These are phyloP conservation scores for Cerastis leucographa DNA, from an alignment of 2,888 invertebrate genomes.

Conservation along the genomic window DNA sequence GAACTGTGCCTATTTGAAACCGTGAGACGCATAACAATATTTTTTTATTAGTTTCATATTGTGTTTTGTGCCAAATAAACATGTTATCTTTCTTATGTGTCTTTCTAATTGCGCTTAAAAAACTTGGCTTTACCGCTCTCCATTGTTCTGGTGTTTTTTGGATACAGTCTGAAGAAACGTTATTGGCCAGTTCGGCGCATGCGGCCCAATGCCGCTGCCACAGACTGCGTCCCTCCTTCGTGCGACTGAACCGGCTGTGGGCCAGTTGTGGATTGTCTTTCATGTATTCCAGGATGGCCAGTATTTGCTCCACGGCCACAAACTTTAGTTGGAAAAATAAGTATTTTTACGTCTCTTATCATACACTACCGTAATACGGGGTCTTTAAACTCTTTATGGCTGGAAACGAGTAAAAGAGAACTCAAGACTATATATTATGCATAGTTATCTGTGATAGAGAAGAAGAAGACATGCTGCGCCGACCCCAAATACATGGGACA, in stretches of 20 bases:
- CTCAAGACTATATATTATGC: too few species aligned
- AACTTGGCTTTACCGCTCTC: slow-evolving; percentile 10
- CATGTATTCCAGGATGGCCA: slow-evolving; percentile 28
- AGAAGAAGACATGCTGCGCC: too few species aligned
- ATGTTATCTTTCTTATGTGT: too few species aligned
- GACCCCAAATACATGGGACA: too few species aligned
- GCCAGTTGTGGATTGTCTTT: slow-evolving; percentile 27
- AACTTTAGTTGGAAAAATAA: slow-evolving; percentile 1
- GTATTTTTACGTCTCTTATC: not conserved
- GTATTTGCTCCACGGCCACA: slow-evolving; percentile 23
- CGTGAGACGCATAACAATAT: too few species aligned
- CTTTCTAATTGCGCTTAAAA: too few species aligned
- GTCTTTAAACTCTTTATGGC: not conserved
- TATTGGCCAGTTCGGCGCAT: slow-evolving; percentile 33
- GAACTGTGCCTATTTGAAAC: too few species aligned
- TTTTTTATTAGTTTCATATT: too few species aligned
- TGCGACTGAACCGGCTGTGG: slow-evolving; percentile 31
- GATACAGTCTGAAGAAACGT: slow-evolving; percentile 14
- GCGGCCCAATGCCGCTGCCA: slow-evolving; percentile 15
- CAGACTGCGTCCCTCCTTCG: slow-evolving; percentile 19
- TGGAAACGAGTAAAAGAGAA: too few species aligned
- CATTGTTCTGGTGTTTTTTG: slow-evolving; percentile 39
- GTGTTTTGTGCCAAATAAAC: too few species aligned
- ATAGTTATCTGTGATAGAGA: too few species aligned
- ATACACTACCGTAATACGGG: not conserved